Base-by-base conservation (phyloP, 2,888 invertebrate genomes). In the Pycnomerus fuliginosus region DNA sequence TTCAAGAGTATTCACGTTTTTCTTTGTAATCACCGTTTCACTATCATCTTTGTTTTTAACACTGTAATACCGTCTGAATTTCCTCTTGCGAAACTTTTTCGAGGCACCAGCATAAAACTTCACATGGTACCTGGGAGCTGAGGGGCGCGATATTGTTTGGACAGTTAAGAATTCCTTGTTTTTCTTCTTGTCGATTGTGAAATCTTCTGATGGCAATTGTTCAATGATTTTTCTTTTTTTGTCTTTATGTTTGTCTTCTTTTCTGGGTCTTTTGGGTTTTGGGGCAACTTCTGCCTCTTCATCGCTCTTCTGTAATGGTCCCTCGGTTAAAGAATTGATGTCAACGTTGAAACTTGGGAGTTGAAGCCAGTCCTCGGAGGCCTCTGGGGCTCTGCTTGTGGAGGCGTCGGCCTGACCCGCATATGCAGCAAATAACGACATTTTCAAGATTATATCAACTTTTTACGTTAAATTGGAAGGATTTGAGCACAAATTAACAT, bases 61-160 rank as follows among this genome's bases (percentile, higher is more conserved):
- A 46, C 68, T 45, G 61, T 49, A 50, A 49, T 69, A 68, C 58
- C 70, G 47, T 44, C 65, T 69, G 29, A 66, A 58, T 16, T 51
- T 60, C 61, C 56, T 68, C 58, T 48, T 61, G 51, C 27, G 47
- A 2, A 1, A 5, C 10, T 8, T 48, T 60, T n/a, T 28, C 3
- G 8, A 2, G 7, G 4, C 20, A 55, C 45, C 42, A 20, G 61
- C 44, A 43, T 60, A 55, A 52, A 61, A 60, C 37, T 54, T 52
- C 20, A 63, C 44, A 43, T 39, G 50, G 56, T 75, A 87, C 70
- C 74, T 75, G 1, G 87, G 83, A 36, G 81, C 76, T 1, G 80
- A 78, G 1, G 84, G 83, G 38, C 79, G 77, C 48, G 82, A 79
- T 8, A 88, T 74, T 1, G 82, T 85, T 20, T 76, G 70, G 1